Percentiles rank a stretch among this genome's conserved stretches.
These are phyloP conservation scores for Siniperca scherzeri DNA, from an alignment of 2,797 vertebrate genomes.

Conservation along the genomic window DNA sequence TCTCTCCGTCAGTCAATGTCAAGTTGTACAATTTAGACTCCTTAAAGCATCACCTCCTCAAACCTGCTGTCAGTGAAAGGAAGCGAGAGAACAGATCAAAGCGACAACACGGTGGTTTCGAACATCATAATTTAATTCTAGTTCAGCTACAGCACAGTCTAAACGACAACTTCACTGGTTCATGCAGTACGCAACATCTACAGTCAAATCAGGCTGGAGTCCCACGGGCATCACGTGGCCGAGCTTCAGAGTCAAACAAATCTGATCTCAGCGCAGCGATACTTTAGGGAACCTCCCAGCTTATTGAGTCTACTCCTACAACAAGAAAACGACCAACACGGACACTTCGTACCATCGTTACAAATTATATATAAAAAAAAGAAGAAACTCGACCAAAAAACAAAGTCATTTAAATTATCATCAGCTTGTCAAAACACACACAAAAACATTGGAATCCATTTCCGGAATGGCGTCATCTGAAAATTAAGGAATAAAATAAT, in stretches of 20 bases:
- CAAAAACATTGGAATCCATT: constrained; percentile 59
- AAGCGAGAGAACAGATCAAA: not conserved
- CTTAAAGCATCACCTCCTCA: not conserved
- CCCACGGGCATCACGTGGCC: not conserved
- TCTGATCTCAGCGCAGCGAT: not conserved
- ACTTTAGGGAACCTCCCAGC: constrained; percentile 19
- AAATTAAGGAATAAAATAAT: constrained; percentile 50
- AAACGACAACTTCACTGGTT: constrained; percentile 91
- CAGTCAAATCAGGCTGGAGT: constrained; percentile 74
- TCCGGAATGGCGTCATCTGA: constrained; percentile 65
- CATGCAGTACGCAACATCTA: constrained; percentile 95
- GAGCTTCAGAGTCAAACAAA: not conserved
- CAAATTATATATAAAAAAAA: constrained; percentile 82
- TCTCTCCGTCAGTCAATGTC: not conserved
- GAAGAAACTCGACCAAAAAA: constrained; percentile 67
- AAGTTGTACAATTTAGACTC: not conserved
- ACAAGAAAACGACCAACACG: constrained; percentile 85
- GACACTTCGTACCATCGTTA: constrained; percentile 89
- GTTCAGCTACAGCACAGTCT: constrained; percentile 91
- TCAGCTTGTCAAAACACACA: constrained; percentile 53
- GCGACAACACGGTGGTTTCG: constrained; percentile 31
- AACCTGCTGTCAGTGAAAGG: not conserved
- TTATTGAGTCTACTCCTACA: constrained; percentile 70
- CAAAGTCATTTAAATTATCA: constrained; percentile 82
- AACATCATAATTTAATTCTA: constrained; percentile 91